phyloP scores from a whole-genome alignment of 2,888 invertebrate genomes.

The Neoaliturus tenellus region DNA sequence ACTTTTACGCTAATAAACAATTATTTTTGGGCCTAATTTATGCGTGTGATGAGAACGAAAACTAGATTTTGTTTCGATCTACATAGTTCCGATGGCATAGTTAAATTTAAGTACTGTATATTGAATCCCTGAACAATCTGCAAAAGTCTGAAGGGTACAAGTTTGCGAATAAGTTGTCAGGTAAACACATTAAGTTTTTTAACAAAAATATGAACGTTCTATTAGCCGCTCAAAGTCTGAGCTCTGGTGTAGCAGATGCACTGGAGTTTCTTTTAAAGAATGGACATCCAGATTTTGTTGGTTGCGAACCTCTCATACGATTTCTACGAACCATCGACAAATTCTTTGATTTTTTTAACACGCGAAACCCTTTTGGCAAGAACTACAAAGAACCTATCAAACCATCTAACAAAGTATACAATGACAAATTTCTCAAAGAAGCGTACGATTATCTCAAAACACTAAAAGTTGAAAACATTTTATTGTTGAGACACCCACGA shows the following conservation, averaged over 20 bases:
- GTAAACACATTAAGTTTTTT: neutral
- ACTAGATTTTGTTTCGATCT: too few relatives aligned
- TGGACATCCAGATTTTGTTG: neutral
- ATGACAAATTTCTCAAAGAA: constrained; percentile 11
- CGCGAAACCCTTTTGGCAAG: neutral
- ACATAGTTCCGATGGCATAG: neutral
- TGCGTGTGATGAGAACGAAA: too few relatives aligned
- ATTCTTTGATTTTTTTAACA: neutral
- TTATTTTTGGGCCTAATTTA: too few relatives aligned
- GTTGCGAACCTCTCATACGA: neutral
- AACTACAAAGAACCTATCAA: neutral
- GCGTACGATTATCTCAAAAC: neutral
- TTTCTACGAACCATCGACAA: neutral
- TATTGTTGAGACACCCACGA: neutral
- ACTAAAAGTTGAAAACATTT: neutral
- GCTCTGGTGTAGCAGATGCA: neutral
- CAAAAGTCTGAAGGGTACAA: neutral
- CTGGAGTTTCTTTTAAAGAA: neutral
- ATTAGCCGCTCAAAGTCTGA: neutral
- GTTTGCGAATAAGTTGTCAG: constrained; percentile 8
- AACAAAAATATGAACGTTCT: constrained; percentile 1
- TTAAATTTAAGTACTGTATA: constrained; percentile 1
- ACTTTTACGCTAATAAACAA: too few relatives aligned
- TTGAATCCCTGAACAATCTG: neutral
- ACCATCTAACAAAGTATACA: neutral